Percentiles rank a stretch among this genome's conserved stretches.
Conservation (phyloP, 2,797 vertebrate species). For the Sebastes trivittatus region DNA sequence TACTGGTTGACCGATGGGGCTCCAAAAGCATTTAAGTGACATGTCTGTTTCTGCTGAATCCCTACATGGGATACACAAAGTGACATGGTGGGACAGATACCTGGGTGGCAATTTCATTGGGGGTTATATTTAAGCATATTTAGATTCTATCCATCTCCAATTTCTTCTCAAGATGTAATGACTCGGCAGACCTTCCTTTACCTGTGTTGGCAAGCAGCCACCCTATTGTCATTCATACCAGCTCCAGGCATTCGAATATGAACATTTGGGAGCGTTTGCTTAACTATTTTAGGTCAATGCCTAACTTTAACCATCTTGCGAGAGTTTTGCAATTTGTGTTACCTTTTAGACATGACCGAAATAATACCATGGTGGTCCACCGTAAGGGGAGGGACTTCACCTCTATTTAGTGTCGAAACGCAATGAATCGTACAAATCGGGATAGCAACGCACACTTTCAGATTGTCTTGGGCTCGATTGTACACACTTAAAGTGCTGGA, state of each 20-base stretch:
- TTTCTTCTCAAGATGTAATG: not conserved
- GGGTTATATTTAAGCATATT: too few species aligned
- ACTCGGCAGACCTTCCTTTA: not conserved
- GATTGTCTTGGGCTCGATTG: fast-evolving
- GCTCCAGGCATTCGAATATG: too few species aligned
- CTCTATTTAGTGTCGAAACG: too few species aligned
- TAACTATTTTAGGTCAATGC: fast-evolving
- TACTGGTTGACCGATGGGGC: not conserved
- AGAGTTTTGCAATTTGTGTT: too few species aligned
- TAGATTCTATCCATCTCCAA: not conserved
- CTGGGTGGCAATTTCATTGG: not conserved
- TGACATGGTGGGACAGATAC: not conserved
- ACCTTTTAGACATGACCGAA: too few species aligned
- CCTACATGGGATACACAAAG: too few species aligned
- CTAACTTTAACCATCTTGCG: fast-evolving
- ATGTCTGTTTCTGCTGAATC: not conserved
- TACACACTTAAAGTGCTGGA: too few species aligned
- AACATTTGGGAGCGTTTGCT: fast-evolving
- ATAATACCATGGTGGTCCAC: too few species aligned
- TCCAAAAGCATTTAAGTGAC: not conserved
- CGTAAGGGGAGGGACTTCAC: too few species aligned
- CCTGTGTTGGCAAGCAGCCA: not conserved
- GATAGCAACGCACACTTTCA: too few species aligned
- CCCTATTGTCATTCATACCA: not conserved
- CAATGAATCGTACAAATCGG: too few species aligned